Evolutionary conservation across 2,888 invertebrate genomes (phyloP).

Genomic region (Linnaemya vulpina): DNA sequence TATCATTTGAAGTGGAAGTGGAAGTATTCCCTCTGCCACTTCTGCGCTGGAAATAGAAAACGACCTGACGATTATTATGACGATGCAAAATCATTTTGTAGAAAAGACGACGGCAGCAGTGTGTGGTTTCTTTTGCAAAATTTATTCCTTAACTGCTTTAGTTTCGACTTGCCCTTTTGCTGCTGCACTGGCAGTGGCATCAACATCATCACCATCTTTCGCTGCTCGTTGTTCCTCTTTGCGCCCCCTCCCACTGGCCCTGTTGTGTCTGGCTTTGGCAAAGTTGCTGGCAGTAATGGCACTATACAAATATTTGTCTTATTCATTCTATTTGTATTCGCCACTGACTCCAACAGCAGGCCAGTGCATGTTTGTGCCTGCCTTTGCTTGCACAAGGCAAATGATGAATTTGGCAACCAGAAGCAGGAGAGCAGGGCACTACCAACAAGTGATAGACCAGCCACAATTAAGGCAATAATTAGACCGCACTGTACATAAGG

Average conservation of each 20-base stretch:
- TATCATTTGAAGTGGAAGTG: background rate
- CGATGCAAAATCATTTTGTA: slow-evolving; percentile 51
- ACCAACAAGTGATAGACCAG: slow-evolving; percentile 83
- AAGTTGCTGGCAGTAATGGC: slow-evolving; percentile 47
- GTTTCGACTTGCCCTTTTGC: slow-evolving; percentile 34
- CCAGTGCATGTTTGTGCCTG: slow-evolving; percentile 49
- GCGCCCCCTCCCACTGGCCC: slow-evolving; percentile 15
- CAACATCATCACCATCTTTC: slow-evolving; percentile 25
- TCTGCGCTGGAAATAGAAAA: slow-evolving; percentile 8
- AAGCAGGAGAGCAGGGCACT: slow-evolving; percentile 77
- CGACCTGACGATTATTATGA: slow-evolving; percentile 18
- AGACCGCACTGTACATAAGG: slow-evolving; percentile 84
- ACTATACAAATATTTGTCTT: slow-evolving; percentile 61
- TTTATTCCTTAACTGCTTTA: slow-evolving; percentile 32
- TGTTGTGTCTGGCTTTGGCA: slow-evolving; percentile 24
- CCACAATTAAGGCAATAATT: slow-evolving; percentile 83
- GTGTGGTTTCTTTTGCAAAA: slow-evolving; percentile 52
- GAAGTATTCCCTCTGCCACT: slow-evolving; percentile 3
- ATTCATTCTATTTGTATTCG: slow-evolving; percentile 41
- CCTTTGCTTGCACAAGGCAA: slow-evolving; percentile 24
- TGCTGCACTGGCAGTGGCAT: slow-evolving; percentile 48
- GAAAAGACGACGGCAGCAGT: slow-evolving; percentile 51
- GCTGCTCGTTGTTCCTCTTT: too few species aligned
- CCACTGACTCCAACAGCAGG: slow-evolving; percentile 27
- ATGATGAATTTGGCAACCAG: slow-evolving; percentile 75